phyloP scores from a whole-genome alignment of 2,797 vertebrate species.

The Characodon lateralis region DNA sequence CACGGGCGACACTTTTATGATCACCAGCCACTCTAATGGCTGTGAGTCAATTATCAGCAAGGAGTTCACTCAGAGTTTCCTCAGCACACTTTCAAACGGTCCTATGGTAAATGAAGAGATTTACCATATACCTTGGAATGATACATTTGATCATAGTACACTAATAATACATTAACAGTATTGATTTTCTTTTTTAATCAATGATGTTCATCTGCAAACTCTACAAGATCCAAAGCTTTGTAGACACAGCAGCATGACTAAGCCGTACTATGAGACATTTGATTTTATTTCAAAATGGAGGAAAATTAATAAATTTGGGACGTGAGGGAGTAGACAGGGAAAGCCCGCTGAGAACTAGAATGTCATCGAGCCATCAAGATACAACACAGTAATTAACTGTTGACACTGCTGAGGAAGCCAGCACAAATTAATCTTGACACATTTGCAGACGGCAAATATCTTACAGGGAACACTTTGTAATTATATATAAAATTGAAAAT shows the following conservation, averaged over 20 bases:
- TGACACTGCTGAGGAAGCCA: conserved; percentile 99
- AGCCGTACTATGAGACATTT: conserved; percentile 85
- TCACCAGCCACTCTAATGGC: conserved; percentile 81
- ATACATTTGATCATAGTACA: conserved; percentile 80
- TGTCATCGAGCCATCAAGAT: conserved; percentile 99
- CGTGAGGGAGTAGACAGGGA: conserved; percentile 70
- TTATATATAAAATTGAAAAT: conserved; percentile 99
- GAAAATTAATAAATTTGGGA: conserved; percentile 83
- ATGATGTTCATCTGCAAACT: conserved; percentile 85
- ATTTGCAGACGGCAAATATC: conserved; percentile 99
- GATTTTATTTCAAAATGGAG: conserved; percentile 85
- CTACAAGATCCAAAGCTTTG: conserved; percentile 66
- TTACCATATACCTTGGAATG: conserved; percentile 69
- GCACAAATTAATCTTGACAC: conserved; percentile 99
- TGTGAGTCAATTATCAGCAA: conserved; percentile 82
- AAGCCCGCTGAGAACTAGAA: conserved; percentile 89
- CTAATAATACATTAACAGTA: conserved; percentile 81
- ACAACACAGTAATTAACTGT: conserved; percentile 99
- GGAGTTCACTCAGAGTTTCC: conserved; percentile 81
- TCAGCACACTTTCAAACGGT: conserved; percentile 68
- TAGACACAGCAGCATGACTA: conserved; percentile 85
- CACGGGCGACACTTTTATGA: conserved; percentile 82
- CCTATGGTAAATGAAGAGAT: conserved; percentile 72
- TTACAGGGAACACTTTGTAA: conserved; percentile 99
- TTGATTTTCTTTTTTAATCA: conserved; percentile 78